Evolutionary conservation across 2,888 invertebrate species (phyloP), one percentile per base, ranked within the genome.

Genomic region (Limenitis camilla): DNA sequence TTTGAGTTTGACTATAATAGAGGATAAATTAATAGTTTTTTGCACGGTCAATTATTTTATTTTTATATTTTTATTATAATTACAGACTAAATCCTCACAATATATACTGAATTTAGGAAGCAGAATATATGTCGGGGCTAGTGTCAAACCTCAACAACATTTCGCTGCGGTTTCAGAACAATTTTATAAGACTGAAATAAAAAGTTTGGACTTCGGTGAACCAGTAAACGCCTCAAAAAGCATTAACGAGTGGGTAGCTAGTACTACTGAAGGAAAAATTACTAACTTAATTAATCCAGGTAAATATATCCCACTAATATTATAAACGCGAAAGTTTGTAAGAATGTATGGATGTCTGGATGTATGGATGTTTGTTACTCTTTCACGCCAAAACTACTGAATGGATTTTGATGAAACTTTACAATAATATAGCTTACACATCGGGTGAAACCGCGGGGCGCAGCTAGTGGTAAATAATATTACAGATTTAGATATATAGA

Each of bases 201-300:
- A 89, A 46, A 79, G 80, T 1, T 77, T 92, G 0, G 89, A 94
- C 78, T 94, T 95, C 65, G 70, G 78, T 8, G 74, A 91, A n/a
- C 67, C 91, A 0, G 72, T 68, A 0, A 72, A 73, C 4, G 88
- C 93, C 0, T 90, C 91, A 0, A 67, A 78, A 5, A 73, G 78
- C 6, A 94, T 98, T 55, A 98, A 98, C 68, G 66, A 79, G 0
- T 98, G 96, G 96, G 93, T 96, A 1, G 88, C 89, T 30, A 90
- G 92, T 53, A 80, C 92, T 7, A 97, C 98, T 0, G 85, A 91
- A 6, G 92, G 93, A 8, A 91, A 91, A 62, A 93, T 98, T 33
- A 81, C 89, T 7, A 87, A 92, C 64, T 73, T 94, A 45, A 90
- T 94, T 6, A 79, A 81, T 7, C 84, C 90, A 65, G 92, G 93